Evolutionary conservation across 1,140 invertebrate species (phyloP).

Genomic region (Heliconius nattereri): DNA sequence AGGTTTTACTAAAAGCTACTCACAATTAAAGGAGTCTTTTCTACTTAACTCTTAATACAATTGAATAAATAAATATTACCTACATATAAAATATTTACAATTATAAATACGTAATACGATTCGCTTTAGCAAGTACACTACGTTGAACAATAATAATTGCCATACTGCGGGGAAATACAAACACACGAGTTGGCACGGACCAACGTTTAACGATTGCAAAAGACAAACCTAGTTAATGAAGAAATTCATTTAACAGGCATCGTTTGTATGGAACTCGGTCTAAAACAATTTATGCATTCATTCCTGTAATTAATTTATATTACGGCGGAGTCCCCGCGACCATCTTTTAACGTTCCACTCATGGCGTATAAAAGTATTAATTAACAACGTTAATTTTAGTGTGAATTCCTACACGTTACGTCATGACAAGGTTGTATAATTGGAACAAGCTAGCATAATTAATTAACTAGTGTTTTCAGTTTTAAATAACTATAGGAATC

Average conservation of each 20-base stretch:
- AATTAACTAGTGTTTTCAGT: background rate
- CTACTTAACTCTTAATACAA: no score
- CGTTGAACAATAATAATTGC: background rate
- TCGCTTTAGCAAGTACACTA: background rate
- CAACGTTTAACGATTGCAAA: slow-evolving; percentile 5
- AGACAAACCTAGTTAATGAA: slow-evolving; percentile 37
- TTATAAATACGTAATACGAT: background rate
- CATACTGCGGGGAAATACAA: slow-evolving; percentile 8
- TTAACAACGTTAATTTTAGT: slow-evolving; percentile 67
- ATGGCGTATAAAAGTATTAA: slow-evolving; percentile 67
- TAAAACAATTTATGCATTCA: slow-evolving; percentile 59
- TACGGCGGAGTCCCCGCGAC: slow-evolving; percentile 52
- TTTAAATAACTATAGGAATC: no score
- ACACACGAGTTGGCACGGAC: slow-evolving; percentile 4
- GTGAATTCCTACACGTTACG: slow-evolving; percentile 52
- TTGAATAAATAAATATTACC: no score
- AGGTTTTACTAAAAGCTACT: no score
- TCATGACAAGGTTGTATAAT: background rate
- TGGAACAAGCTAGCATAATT: background rate
- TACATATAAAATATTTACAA: no score
- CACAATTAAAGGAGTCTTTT: no score
- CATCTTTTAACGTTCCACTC: slow-evolving; percentile 64
- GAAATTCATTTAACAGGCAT: slow-evolving; percentile 36
- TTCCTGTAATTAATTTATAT: slow-evolving; percentile 64
- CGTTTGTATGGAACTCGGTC: slow-evolving; percentile 24